Evolutionary conservation across 2,797 vertebrate species (phyloP).

Genomic region (Melanotaenia trifasciata): DNA sequence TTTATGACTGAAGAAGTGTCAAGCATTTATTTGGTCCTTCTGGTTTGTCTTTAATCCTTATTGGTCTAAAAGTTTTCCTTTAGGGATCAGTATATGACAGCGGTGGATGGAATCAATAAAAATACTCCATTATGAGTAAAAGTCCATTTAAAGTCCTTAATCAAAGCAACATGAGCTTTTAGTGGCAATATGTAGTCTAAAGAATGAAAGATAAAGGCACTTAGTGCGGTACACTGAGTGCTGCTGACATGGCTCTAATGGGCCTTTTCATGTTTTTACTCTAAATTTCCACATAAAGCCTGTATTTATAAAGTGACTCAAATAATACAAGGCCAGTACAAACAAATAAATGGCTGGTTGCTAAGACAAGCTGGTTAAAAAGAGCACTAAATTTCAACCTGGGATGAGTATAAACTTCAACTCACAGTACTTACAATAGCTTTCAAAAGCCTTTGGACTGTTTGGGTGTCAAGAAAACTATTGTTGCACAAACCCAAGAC

Average conservation of each 20-base stretch:
- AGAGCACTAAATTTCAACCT: background rate
- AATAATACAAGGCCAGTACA: background rate
- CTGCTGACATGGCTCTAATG: background rate
- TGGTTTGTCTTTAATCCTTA: constrained; percentile 26
- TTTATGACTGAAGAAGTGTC: constrained; percentile 8
- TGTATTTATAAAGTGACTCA: background rate
- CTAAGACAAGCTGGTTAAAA: background rate
- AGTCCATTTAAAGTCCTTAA: background rate
- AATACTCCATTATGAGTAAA: constrained; percentile 6
- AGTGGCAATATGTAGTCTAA: constrained; percentile 11
- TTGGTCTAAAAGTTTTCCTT: background rate
- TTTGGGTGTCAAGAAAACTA: too few relatives aligned
- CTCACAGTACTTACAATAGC: background rate
- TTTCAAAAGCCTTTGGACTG: too few relatives aligned
- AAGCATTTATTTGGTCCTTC: constrained; percentile 14
- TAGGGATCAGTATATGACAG: background rate
- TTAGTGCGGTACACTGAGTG: background rate
- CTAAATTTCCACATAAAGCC: constrained; percentile 2
- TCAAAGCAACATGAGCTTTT: background rate
- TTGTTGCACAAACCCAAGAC: too few relatives aligned
- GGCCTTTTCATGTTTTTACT: background rate
- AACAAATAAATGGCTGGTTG: constrained; percentile 9
- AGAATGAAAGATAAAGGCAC: constrained; percentile 23
- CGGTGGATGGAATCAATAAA: background rate
- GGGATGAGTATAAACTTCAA: background rate